Evolutionary conservation across 2,888 invertebrate species (phyloP).

Genomic region (Scaptomyza polygonia): DNA sequence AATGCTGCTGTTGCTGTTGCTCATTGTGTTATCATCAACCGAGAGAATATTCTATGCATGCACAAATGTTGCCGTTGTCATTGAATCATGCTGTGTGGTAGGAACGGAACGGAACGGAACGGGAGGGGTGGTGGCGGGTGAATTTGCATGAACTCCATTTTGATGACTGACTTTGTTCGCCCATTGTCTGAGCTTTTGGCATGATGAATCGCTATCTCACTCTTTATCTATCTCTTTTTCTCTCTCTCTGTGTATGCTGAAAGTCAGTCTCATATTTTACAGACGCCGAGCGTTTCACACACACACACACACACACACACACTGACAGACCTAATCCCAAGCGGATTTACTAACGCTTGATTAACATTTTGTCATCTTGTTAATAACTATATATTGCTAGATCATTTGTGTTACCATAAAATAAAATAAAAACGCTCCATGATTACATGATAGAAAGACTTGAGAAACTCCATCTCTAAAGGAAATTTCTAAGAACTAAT

Average conservation of each 20-base stretch:
- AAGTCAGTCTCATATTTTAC: conserved; percentile 52
- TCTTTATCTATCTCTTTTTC: neutral
- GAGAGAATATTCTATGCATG: conserved; percentile 79
- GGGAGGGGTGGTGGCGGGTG: neutral
- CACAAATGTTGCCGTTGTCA: conserved; percentile 80
- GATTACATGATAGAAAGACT: neutral
- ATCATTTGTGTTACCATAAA: conserved; percentile 22
- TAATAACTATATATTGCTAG: conserved; percentile 53
- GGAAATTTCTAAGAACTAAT: too few species aligned
- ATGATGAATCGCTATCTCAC: conserved; percentile 48
- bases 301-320: neutral
- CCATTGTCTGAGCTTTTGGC: conserved; percentile 59
- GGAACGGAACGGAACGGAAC: neutral
- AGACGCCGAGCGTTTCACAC: conserved; percentile 14
- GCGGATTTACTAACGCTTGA: conserved; percentile 50
- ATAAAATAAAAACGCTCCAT: conserved; percentile 13
- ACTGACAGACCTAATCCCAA: conserved; percentile 56
- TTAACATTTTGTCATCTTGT: conserved; percentile 61
- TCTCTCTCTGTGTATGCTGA: conserved; percentile 12
- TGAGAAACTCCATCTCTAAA: neutral
- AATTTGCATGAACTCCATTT: conserved; percentile 60
- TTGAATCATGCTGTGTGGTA: conserved; percentile 70
- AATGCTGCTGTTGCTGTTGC: conserved; percentile 23
- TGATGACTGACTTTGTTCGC: conserved; percentile 62
- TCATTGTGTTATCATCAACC: conserved; percentile 78